Conservation (phyloP, 92 coral and sea anemone genomes). For the Heliopora coerulea region DNA sequence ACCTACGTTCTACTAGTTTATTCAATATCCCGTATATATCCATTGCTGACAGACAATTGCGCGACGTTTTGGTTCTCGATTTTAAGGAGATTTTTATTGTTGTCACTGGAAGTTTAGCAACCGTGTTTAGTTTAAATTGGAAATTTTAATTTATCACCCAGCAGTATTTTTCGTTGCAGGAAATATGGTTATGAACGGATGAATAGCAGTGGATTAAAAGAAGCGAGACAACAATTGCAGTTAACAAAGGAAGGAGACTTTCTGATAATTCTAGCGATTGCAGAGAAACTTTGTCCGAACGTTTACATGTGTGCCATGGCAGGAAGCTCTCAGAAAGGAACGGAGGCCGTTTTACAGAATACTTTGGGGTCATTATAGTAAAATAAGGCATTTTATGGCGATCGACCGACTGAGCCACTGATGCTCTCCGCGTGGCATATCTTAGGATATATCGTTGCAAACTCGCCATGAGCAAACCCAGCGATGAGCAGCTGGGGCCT, state of each 20-base stretch:
- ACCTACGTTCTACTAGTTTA: no score
- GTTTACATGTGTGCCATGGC: conserved; percentile 83
- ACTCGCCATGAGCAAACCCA: no score
- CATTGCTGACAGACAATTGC: no score
- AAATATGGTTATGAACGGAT: conserved; percentile 64
- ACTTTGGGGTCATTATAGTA: conserved; percentile 22
- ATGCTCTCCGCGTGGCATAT: not conserved
- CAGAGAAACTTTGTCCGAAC: conserved; percentile 91
- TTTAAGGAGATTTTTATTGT: no score
- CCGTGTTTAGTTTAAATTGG: not conserved
- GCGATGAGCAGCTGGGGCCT: no score
- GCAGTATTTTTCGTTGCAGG: not conserved
- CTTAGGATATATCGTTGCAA: no score
- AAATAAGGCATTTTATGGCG: no score
- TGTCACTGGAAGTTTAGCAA: no score
- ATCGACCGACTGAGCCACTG: not conserved
- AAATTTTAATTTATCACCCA: no score
- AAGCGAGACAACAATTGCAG: conserved; percentile 82
- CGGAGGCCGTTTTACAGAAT: conserved; percentile 17
- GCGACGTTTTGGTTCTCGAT: no score
- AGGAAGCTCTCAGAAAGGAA: conserved; percentile 40
- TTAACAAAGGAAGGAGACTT: conserved; percentile 87
- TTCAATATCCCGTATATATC: no score
- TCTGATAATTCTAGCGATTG: conserved; percentile 73
- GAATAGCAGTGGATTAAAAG: conserved; percentile 68